Evolutionary conservation across 1,140 invertebrate species (phyloP).

Genomic region (Trichomalopsis sarcophagae): DNA sequence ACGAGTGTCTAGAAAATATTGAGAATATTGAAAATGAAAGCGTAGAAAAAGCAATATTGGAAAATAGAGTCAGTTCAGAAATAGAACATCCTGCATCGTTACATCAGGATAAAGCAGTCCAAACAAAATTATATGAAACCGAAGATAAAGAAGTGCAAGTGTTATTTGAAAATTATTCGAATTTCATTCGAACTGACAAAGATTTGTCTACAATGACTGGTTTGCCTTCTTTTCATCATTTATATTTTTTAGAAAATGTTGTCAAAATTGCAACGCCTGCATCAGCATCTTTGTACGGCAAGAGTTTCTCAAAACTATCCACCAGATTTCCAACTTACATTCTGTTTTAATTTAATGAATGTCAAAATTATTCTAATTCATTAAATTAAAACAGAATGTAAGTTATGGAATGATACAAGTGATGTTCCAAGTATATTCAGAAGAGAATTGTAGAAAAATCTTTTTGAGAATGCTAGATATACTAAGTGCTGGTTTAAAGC

Average conservation of each 20-base stretch:
- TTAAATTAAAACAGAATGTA: slow-evolving; percentile 14
- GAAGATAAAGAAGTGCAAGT: slow-evolving; percentile 8
- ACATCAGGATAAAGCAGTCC: neutral
- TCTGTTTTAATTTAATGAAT: no score
- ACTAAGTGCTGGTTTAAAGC: no score
- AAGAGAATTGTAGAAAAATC: neutral
- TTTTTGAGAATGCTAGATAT: no score
- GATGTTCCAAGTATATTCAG: neutral
- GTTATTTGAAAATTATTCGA: neutral
- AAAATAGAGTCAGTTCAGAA: neutral
- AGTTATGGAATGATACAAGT: neutral
- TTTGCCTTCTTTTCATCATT: neutral
- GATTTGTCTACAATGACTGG: slow-evolving; percentile 19
- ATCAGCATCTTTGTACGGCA: no score
- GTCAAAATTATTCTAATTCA: no score
- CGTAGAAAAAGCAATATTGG: neutral
- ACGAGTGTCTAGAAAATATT: neutral
- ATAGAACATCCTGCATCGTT: no score
- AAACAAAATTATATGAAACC: no score
- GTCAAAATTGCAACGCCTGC: neutral
- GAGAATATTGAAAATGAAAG: neutral
- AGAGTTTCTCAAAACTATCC: neutral
- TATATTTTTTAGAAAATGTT: slow-evolving; percentile 20
- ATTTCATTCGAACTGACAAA: slow-evolving; percentile 3
- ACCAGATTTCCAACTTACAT: no score